phyloP scores from a whole-genome alignment of 2,888 invertebrate species.

The Diadromus collaris region DNA sequence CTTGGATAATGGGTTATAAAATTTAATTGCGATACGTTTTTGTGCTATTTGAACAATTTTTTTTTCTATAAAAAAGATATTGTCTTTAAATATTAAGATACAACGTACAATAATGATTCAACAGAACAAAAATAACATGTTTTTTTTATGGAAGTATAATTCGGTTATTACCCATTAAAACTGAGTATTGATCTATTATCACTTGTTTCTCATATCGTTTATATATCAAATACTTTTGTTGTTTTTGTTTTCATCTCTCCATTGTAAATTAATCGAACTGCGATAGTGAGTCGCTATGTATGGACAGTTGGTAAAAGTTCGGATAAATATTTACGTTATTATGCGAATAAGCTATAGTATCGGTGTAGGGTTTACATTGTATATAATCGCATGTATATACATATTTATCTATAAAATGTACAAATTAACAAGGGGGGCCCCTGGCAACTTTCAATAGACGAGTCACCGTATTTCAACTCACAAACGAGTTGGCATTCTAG shows the following conservation, averaged over 20 bases:
- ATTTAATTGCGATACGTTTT: slow-evolving; percentile 52
- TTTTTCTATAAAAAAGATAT: slow-evolving; percentile 61
- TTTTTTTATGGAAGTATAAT: slow-evolving; percentile 55
- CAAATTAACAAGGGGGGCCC: slow-evolving; percentile 54
- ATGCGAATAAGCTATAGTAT: slow-evolving; percentile 35
- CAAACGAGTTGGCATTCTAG: not conserved
- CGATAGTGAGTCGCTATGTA: slow-evolving; percentile 15
- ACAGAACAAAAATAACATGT: slow-evolving; percentile 52
- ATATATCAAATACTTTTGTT: slow-evolving; percentile 38
- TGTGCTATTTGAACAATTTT: slow-evolving; percentile 54
- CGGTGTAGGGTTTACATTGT: slow-evolving; percentile 23
- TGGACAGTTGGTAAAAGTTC: slow-evolving; percentile 45
- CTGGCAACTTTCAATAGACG: slow-evolving; percentile 36
- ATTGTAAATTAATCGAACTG: slow-evolving; percentile 42
- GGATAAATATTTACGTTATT: slow-evolving; percentile 44
- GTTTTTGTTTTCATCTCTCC: not conserved
- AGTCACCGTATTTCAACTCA: slow-evolving; percentile 6
- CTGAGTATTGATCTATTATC: slow-evolving; percentile 60
- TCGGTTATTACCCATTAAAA: slow-evolving; percentile 57
- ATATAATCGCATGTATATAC: slow-evolving; percentile 38
- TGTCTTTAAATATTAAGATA: slow-evolving; percentile 58
- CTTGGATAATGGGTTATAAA: slow-evolving; percentile 44
- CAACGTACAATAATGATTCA: slow-evolving; percentile 58
- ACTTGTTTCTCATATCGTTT: slow-evolving; percentile 30
- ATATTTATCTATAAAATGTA: slow-evolving; percentile 61